Evolutionary conservation across 2,797 vertebrate genomes (phyloP).

Genomic region (Coendou prehensilis): DNA sequence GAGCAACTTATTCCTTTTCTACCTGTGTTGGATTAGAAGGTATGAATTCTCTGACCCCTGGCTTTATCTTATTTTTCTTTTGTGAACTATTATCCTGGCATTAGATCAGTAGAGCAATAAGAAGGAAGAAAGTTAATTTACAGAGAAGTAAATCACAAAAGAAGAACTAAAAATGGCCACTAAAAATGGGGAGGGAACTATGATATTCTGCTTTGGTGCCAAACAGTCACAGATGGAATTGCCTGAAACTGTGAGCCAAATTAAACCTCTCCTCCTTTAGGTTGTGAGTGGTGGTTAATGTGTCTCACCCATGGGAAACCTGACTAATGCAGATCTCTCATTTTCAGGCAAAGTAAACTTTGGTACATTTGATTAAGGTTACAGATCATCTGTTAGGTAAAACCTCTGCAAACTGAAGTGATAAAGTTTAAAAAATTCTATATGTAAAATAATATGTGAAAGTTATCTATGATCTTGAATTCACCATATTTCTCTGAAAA

Average conservation of each 20-base stretch:
- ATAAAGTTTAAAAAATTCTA: neutral
- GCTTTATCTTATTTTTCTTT: constrained; percentile 49
- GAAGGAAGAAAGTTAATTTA: constrained; percentile 43
- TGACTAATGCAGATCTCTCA: neutral
- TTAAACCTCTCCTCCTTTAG: neutral
- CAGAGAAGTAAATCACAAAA: constrained; percentile 41
- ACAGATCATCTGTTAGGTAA: neutral
- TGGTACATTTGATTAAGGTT: neutral
- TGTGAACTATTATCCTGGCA: constrained; percentile 18
- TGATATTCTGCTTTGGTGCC: neutral
- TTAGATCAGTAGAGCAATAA: constrained; percentile 44
- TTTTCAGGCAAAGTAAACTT: neutral
- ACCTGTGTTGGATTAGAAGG: neutral
- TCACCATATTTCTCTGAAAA: neutral
- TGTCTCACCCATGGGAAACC: neutral
- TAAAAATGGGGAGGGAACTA: neutral
- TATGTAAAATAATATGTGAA: neutral
- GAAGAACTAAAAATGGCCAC: constrained; percentile 51
- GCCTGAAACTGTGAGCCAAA: neutral
- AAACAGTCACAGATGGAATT: neutral
- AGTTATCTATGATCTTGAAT: neutral
- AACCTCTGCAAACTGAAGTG: neutral
- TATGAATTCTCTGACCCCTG: constrained; percentile 42
- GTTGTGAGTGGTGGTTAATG: neutral
- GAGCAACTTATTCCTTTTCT: constrained; percentile 29